phyloP scores from a whole-genome alignment of 2,888 invertebrate species.

The Drosophila limbata region DNA sequence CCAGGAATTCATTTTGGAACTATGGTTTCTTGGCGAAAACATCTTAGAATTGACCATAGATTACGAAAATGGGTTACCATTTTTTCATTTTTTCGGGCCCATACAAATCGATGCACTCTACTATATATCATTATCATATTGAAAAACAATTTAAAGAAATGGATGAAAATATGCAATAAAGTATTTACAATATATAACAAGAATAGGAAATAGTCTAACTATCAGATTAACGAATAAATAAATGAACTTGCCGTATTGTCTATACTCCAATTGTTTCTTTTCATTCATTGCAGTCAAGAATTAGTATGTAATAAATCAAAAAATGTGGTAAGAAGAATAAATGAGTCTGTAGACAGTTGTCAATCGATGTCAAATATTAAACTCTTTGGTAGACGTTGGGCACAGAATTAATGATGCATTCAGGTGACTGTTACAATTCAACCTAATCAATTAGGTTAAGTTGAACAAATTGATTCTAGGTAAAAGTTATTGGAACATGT shows the following conservation, averaged over 20 bases:
- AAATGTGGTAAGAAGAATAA: not conserved
- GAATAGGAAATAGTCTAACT: not conserved
- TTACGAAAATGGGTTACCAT: too few relatives aligned
- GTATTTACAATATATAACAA: not conserved
- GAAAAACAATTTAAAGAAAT: too few relatives aligned
- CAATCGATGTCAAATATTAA: conserved; percentile 33
- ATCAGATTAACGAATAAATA: not conserved
- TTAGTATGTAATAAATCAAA: not conserved
- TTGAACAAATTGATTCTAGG: conserved; percentile 38
- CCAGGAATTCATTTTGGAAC: too few relatives aligned
- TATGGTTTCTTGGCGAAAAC: too few relatives aligned
- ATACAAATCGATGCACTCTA: too few relatives aligned
- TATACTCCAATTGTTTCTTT: not conserved
- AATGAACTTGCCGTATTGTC: not conserved
- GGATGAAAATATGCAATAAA: not conserved
- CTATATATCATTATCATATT: too few relatives aligned
- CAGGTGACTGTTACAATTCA: conserved; percentile 31
- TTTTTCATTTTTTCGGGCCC: too few relatives aligned
- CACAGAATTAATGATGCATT: conserved; percentile 35
- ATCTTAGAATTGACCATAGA: too few relatives aligned
- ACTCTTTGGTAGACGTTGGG: conserved; percentile 18
- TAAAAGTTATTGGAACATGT: conserved; percentile 36
- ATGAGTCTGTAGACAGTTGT: conserved; percentile 3
- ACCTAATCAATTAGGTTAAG: conserved; percentile 47
- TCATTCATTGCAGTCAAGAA: not conserved